Percentiles rank a stretch among this genome's conserved stretches.
These are phyloP conservation scores for Hypomecis punctinalis DNA, from an alignment of 2,888 invertebrate species.

Conservation along the genomic window DNA sequence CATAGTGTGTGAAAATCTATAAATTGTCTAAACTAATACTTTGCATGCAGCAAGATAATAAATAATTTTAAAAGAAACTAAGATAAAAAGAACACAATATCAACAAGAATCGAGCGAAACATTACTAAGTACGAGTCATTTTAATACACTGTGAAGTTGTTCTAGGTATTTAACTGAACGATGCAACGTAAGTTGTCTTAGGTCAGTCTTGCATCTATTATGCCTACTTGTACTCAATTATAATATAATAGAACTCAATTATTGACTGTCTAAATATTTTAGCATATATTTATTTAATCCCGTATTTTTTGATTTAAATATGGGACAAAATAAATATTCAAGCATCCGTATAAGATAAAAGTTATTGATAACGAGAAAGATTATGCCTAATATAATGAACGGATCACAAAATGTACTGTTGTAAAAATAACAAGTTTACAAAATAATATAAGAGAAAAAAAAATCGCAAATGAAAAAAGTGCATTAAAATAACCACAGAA, in stretches of 20 bases:
- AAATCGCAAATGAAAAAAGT: conserved; percentile 2
- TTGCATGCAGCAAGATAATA: no score
- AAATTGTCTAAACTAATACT: no score
- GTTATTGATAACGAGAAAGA: no score
- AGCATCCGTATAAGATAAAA: no score
- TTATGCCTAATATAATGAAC: no score
- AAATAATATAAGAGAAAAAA: not conserved
- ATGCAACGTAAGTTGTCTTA: conserved; percentile 13
- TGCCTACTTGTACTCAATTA: not conserved
- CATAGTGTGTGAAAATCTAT: no score
- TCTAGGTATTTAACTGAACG: not conserved
- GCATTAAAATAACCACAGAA: conserved; percentile 8
- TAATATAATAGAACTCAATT: not conserved
- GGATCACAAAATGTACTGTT: no score
- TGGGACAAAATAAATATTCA: no score
- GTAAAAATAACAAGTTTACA: not conserved
- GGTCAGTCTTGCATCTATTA: conserved; percentile 12
- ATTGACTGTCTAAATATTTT: not conserved
- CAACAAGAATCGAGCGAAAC: no score
- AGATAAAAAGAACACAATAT: no score
- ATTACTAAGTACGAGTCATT: not conserved
- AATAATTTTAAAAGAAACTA: no score
- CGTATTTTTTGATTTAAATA: no score
- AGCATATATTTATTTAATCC: not conserved
- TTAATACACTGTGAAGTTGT: not conserved